Conservation (phyloP, 2,113 vertebrate species). For the Isichthys henryi region DNA sequence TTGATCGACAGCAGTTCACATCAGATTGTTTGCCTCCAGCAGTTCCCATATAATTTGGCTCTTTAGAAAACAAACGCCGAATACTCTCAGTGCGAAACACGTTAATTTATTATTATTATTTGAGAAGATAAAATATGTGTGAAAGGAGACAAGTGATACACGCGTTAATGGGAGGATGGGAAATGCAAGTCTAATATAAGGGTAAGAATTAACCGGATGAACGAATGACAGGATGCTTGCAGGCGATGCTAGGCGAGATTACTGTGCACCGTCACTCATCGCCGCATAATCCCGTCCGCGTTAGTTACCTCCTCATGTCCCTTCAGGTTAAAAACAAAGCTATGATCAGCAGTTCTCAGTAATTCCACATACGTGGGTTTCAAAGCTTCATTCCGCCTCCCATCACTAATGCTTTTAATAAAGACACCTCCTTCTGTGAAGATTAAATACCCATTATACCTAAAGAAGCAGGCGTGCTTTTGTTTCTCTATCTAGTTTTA, state of each 20-base stretch:
- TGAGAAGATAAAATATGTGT: not conserved
- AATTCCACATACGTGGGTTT: not conserved
- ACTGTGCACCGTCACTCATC: not conserved
- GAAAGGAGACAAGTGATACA: not conserved
- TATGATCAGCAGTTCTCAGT: not conserved
- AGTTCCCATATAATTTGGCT: not conserved
- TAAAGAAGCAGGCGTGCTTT: not conserved
- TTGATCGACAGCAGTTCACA: not conserved
- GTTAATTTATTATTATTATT: not conserved
- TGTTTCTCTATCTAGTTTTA: not conserved
- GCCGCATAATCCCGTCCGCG: not conserved
- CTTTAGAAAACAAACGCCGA: not conserved
- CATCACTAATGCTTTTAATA: not conserved
- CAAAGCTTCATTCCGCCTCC: not conserved
- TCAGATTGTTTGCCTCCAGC: slow-evolving; percentile 4
- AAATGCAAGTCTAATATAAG: not conserved
- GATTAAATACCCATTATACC: not conserved
- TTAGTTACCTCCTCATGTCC: not conserved
- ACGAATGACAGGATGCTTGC: not conserved
- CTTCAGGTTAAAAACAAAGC: not conserved
- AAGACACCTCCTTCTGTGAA: not conserved
- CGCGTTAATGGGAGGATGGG: not conserved
- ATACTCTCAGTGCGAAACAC: not conserved
- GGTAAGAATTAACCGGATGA: not conserved
- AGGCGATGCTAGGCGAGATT: not conserved